phyloP scores from a whole-genome alignment of 2,797 vertebrate species.

The Mormyrus hasselquistii region DNA sequence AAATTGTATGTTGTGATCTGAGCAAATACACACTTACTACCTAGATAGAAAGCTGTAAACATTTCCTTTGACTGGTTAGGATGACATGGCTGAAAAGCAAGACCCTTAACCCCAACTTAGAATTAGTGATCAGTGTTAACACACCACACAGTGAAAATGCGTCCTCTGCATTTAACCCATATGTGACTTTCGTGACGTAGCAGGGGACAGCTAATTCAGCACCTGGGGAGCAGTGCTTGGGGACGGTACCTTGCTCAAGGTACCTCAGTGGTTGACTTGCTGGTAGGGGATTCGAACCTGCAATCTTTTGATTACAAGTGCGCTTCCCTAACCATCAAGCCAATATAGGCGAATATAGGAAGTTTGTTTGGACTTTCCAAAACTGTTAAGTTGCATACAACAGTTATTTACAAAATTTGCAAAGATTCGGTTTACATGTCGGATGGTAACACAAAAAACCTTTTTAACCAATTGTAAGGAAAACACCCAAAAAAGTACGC shows the following conservation, averaged over 20 bases:
- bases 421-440: neutral
- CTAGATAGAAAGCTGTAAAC: neutral
- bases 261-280: too few relatives aligned
- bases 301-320: too few relatives aligned
- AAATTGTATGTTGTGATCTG: neutral
- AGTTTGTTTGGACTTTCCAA: neutral
- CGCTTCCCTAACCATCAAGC: too few relatives aligned
- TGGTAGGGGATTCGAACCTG: too few relatives aligned
- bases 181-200: too few relatives aligned
- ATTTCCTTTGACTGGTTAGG: neutral
- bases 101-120: too few relatives aligned
- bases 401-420: neutral
- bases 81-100: neutral
- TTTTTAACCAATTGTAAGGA: neutral
- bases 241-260: too few relatives aligned
- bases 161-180: too few relatives aligned
- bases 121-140: too few relatives aligned
- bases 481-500: neutral
- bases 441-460: neutral
- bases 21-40: neutral
- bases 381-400: neutral
- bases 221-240: too few relatives aligned
- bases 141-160: too few relatives aligned
- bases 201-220: too few relatives aligned
- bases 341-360: neutral